phyloP scores from a whole-genome alignment of 2,888 invertebrate genomes.

The Polyommatus iphigenia region DNA sequence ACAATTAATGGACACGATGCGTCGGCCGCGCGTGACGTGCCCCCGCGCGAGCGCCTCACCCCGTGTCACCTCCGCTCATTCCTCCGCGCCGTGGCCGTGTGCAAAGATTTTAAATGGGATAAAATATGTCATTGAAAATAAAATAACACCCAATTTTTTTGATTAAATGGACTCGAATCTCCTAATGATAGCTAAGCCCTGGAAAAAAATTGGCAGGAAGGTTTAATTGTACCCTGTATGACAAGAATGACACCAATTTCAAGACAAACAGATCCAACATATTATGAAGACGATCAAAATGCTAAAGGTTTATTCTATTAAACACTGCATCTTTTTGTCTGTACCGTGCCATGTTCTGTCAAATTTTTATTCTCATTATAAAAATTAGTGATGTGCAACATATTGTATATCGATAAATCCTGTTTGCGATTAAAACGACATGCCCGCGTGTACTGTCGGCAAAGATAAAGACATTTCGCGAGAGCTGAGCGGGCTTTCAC shows the following conservation, averaged over 20 bases:
- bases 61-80: no score
- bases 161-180: no score
- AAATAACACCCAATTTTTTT: no score
- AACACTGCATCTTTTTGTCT: not conserved
- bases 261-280: not conserved
- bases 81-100: no score
- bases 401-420: constrained; percentile 50
- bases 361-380: constrained; percentile 26
- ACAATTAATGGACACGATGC: no score
- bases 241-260: not conserved
- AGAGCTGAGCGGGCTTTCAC: constrained; percentile 56
- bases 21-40: no score
- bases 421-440: constrained; percentile 45
- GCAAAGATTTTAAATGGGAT: no score
- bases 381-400: constrained; percentile 42
- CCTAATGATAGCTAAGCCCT: no score
- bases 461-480: constrained; percentile 63
- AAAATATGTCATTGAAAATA: no score
- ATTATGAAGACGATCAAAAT: not conserved
- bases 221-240: no score
- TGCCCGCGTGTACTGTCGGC: constrained; percentile 55
- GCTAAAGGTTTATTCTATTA: not conserved
- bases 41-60: no score
- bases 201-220: no score
- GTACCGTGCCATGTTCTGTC: not conserved